These are phyloP conservation scores for Indri indri DNA, from an alignment of 2,113 vertebrate species.

Conservation along the genomic window DNA sequence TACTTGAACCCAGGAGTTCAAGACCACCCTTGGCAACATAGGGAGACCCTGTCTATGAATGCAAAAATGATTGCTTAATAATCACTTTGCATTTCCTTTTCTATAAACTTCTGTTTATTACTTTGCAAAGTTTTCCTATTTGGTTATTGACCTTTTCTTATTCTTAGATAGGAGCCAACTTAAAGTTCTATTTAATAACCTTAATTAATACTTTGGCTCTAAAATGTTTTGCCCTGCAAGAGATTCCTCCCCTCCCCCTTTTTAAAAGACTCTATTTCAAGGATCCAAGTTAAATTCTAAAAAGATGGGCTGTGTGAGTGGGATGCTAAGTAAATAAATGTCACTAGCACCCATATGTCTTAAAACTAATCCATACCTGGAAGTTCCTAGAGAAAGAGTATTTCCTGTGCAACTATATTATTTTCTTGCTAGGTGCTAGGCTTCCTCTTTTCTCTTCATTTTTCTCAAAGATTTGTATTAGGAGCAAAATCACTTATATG, in stretches of 20 bases:
- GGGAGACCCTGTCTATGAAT: no score
- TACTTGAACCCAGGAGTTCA: no score
- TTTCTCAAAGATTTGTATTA: not conserved
- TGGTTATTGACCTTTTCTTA: not conserved
- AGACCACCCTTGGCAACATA: no score
- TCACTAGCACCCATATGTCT: not conserved
- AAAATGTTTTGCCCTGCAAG: not conserved
- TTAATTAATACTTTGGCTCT: not conserved
- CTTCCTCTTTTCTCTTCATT: not conserved
- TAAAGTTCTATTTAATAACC: not conserved
- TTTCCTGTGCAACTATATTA: not conserved
- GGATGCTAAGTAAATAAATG: not conserved
- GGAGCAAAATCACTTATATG: not conserved
- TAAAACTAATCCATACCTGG: not conserved
- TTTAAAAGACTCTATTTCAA: not conserved
- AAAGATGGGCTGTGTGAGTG: not conserved
- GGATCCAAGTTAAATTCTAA: conserved; percentile 1
- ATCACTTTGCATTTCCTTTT: not conserved
- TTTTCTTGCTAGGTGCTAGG: not conserved
- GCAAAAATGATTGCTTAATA: not conserved
- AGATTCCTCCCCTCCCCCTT: not conserved
- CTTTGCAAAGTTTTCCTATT: not conserved
- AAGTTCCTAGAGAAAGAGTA: not conserved
- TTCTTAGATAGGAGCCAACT: not conserved
- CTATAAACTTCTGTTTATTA: not conserved